Evolutionary conservation across 2,113 vertebrate genomes (phyloP), one percentile per base, ranked within the genome.

Genomic region (Procavia capensis): DNA sequence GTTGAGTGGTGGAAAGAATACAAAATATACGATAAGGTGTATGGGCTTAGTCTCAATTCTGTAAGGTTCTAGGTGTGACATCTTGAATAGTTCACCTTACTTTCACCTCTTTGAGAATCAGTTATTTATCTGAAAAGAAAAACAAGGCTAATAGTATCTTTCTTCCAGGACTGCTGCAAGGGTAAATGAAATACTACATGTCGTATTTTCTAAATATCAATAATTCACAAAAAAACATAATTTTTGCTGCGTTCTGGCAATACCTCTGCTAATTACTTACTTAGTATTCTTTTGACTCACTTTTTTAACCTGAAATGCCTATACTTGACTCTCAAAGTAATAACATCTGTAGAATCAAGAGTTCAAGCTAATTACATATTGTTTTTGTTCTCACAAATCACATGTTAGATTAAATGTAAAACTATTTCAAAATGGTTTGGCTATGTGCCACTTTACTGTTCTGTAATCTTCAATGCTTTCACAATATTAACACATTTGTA

Each of bases 331-430:
- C n/a, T 85, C 24, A 78, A 85, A 84, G 36, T 31, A 83, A 36
- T 72, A 34, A 43, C 78, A 59, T 27, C 41, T 47, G 16, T 64
- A 68, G 22, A 94, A 80, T 80, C 4, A 34, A 59, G 24, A 96
- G 57, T 80, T 64, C 25, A 90, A 25, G 34, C 25, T 81, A 24
- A 25, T 22, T 17, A 45, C 4, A 24, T 25, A 4, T 39, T 86
- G 54, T 57, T 57, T 50, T 59, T 59, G 57, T 66, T 29, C 6
- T 16, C 9, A 14, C 6, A 1, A n/a, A 59, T 79, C 5, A 3
- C 41, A 34, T 93, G 45, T 79, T 50, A 84, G 83, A 75, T 72
- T 72, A 81, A 81, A 63, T 72, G 47, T 16, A 50, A 94, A 96
- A 72, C 2, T 43, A 76, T 61, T 36, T 81, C 45, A 22, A 50